A percentile compares a stretch with the other conserved stretches of the same genome.
phyloP scores from a whole-genome alignment of 2,888 invertebrate genomes.

The Drosophila nr. fundita region DNA sequence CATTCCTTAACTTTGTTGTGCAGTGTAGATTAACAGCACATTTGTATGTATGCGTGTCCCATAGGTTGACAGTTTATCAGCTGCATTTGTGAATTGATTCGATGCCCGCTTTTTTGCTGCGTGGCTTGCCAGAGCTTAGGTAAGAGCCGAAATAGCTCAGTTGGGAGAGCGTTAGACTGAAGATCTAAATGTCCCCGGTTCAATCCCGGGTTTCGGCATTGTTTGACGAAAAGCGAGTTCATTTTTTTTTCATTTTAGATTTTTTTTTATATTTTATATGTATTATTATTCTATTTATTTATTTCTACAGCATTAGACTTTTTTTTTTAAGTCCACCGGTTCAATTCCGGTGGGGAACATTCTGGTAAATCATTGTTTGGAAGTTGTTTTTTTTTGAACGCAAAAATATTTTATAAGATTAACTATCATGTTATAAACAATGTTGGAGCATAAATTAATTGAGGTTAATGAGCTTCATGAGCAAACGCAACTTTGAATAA shows the following conservation, averaged over 20 bases:
- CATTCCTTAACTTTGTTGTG: neutral
- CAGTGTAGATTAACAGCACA: slow-evolving; percentile 3
- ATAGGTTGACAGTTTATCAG: neutral
- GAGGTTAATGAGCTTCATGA: neutral
- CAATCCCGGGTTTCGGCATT: slow-evolving; percentile 90
- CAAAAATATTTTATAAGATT: neutral
- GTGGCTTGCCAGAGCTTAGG: accelerated
- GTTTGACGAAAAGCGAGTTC: no score
- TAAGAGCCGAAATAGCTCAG: slow-evolving; percentile 90
- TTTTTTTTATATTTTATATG: slow-evolving; percentile 58
- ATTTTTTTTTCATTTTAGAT: no score
- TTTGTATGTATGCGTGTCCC: neutral
- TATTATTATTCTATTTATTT: neutral
- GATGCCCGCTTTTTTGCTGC: neutral
- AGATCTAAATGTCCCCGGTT: slow-evolving; percentile 91
- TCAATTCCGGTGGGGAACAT: slow-evolving; percentile 50
- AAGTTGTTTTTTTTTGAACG: neutral
- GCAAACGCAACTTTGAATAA: neutral
- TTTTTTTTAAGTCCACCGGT: slow-evolving; percentile 31
- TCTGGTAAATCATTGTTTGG: no score
- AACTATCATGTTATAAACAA: neutral
- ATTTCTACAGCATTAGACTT: neutral
- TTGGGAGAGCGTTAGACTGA: slow-evolving; percentile 93
- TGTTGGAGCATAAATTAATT: neutral
- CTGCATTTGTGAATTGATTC: neutral